Conservation (phyloP, 1,140 invertebrate species). For the Drosophila gunungcola region DNA sequence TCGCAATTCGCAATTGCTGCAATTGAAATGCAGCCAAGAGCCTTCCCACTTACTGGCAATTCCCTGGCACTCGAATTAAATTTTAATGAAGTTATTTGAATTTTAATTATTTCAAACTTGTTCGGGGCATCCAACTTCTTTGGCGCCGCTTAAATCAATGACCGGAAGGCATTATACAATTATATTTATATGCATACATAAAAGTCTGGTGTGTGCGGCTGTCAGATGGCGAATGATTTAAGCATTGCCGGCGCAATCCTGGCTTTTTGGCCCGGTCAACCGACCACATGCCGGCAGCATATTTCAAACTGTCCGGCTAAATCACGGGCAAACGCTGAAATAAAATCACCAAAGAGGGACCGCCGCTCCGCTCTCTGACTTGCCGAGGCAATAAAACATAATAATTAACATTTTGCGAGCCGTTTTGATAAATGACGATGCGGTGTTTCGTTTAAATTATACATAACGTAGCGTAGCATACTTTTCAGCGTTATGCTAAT, state of each 20-base stretch:
- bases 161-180: constrained; percentile 57
- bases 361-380: constrained; percentile 8
- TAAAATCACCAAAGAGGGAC: constrained; percentile 16
- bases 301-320: constrained; percentile 64
- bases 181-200: constrained; percentile 38
- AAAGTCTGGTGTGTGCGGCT: constrained; percentile 17
- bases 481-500: constrained; percentile 73
- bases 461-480: constrained; percentile 54
- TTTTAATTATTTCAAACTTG: constrained; percentile 52
- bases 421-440: constrained; percentile 74
- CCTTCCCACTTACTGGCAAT: constrained; percentile 31
- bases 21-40: constrained; percentile 60
- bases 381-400: constrained; percentile 69
- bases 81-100: constrained; percentile 66
- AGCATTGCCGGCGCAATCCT: constrained; percentile 26
- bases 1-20: constrained; percentile 38
- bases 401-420: constrained; percentile 77
- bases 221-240: constrained; percentile 55
- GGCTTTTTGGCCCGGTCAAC: constrained; percentile 32
- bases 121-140: constrained; percentile 11
- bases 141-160: constrained; percentile 53
- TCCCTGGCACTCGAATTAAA: constrained; percentile 35
- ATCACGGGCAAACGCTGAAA: constrained; percentile 45
- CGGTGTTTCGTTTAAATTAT: constrained; percentile 62
- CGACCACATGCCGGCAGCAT: constrained; percentile 65